Conservation (phyloP, 2,797 vertebrate genomes). For the Anabas testudineus region DNA sequence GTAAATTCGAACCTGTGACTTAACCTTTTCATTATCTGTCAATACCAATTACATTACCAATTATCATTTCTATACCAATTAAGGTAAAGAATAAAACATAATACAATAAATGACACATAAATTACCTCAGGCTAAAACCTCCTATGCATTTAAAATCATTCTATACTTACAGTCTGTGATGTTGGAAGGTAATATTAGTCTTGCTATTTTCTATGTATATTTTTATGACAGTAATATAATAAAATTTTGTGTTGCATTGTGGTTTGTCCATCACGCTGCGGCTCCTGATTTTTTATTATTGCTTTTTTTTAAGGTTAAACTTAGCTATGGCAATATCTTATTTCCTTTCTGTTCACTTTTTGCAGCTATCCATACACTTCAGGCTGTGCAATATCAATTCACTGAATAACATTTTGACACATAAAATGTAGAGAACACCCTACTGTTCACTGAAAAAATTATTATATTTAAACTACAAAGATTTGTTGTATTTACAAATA, state of each 20-base stretch:
- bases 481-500: background rate
- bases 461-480: background rate
- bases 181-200: constrained; percentile 2
- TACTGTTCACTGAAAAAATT: background rate
- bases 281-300: too few species aligned
- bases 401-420: too few species aligned
- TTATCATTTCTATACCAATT: constrained; percentile 17
- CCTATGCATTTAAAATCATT: constrained; percentile 32
- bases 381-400: constrained; percentile 7
- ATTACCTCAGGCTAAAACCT: constrained; percentile 26
- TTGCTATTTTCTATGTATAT: background rate
- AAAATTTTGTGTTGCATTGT: background rate
- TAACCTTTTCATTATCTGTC: background rate
- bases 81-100: background rate
- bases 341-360: background rate
- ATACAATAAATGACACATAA: constrained; percentile 13
- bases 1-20: constrained; percentile 15
- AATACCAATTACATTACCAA: background rate
- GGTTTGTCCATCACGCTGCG: background rate
- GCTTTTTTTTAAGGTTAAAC: background rate
- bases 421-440: too few species aligned
- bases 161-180: background rate
- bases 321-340: too few species aligned
- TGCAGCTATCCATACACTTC: background rate
- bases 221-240: background rate